These are phyloP conservation scores for Aix galericulata DNA, from an alignment of 2,113 vertebrate species.

Conservation along the genomic window DNA sequence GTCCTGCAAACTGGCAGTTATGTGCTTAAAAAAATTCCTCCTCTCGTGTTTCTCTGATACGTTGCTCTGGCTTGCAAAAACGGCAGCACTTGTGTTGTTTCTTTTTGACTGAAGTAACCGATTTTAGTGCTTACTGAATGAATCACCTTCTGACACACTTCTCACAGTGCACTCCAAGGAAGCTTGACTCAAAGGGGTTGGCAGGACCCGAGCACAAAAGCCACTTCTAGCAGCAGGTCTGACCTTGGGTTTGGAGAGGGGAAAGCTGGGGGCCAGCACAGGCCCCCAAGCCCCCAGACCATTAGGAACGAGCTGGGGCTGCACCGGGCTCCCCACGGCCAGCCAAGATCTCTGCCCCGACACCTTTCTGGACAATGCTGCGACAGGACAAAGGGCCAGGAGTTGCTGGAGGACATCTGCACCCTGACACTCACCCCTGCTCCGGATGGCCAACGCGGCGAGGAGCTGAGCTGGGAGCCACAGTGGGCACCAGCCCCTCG, in stretches of 20 bases:
- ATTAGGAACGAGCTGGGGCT: not conserved
- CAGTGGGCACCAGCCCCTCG: not conserved
- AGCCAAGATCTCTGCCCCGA: not conserved
- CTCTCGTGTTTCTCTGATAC: accelerated
- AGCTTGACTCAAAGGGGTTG: not conserved
- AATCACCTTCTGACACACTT: not conserved
- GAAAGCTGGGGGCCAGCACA: not conserved
- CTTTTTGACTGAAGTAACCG: not conserved
- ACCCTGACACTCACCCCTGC: not conserved
- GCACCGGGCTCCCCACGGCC: not conserved
- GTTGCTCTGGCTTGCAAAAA: accelerated
- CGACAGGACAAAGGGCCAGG: not conserved
- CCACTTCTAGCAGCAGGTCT: accelerated
- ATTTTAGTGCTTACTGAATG: not conserved
- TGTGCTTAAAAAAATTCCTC: not conserved
- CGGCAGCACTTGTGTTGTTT: accelerated
- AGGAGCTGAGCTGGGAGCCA: not conserved
- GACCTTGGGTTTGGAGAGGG: accelerated
- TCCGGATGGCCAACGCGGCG: not conserved
- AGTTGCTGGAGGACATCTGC: too few relatives aligned
- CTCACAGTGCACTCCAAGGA: not conserved
- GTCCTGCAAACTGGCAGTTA: not conserved
- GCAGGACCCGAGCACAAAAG: accelerated
- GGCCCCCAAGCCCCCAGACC: not conserved
- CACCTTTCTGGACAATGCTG: not conserved